Conservation (phyloP, 2,888 invertebrate genomes). For the Euzophera pinguis region DNA sequence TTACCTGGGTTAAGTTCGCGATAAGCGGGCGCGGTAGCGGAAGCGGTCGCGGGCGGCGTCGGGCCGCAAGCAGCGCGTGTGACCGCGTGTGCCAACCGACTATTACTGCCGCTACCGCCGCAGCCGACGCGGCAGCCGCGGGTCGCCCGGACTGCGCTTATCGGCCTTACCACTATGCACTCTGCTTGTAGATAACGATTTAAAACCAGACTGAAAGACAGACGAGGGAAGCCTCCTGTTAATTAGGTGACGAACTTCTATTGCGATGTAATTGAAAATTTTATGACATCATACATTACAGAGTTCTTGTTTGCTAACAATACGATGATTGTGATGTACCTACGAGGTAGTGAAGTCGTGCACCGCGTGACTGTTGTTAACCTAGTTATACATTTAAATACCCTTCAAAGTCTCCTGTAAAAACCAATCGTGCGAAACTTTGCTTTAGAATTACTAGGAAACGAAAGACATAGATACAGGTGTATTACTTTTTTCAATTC, state of each 20-base stretch:
- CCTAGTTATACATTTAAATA: no score
- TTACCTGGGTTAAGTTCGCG: slow-evolving; percentile 62
- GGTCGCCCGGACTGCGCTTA: slow-evolving; percentile 59
- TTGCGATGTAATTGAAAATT: not conserved
- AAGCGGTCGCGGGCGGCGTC: slow-evolving; percentile 45
- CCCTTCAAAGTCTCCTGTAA: no score
- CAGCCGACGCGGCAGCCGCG: slow-evolving; percentile 36
- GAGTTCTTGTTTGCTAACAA: slow-evolving; percentile 4
- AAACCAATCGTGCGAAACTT: no score
- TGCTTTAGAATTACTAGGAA: no score
- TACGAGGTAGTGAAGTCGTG: not conserved
- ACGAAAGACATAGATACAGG: no score
- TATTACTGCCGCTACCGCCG: slow-evolving; percentile 47
- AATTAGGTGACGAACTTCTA: slow-evolving; percentile 11
- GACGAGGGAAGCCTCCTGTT: slow-evolving; percentile 11
- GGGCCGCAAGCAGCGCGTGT: slow-evolving; percentile 67
- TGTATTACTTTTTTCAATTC: no score
- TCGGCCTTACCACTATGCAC: slow-evolving; percentile 61
- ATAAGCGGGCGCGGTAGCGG: slow-evolving; percentile 38
- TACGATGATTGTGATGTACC: not conserved
- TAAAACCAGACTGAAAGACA: slow-evolving; percentile 30
- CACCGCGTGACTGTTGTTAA: not conserved
- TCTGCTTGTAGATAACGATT: slow-evolving; percentile 56
- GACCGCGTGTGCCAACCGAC: slow-evolving; percentile 69
- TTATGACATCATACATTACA: not conserved